A percentile compares a stretch with the other conserved stretches of the same genome.
Evolutionary conservation across 1,140 invertebrate genomes (phyloP).

Genomic region (Phortica variegata): DNA sequence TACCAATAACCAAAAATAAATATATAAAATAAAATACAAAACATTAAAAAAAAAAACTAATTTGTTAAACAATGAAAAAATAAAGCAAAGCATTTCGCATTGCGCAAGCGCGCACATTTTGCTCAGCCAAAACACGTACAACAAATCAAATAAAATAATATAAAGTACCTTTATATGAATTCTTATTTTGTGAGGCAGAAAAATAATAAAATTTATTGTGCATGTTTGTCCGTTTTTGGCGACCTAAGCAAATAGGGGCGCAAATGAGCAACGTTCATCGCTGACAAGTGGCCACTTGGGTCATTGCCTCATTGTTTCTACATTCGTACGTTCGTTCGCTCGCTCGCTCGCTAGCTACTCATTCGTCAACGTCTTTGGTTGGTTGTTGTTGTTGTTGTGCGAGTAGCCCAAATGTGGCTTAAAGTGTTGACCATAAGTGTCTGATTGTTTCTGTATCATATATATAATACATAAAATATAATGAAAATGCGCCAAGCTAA

Average conservation of each 20-base stretch:
- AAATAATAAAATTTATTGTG: conserved; percentile 34
- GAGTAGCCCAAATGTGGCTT: conserved; percentile 50
- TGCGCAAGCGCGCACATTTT: conserved; percentile 25
- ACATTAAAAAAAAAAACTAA: conserved; percentile 8
- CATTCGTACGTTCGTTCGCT: too few relatives aligned
- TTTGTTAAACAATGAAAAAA: too few relatives aligned
- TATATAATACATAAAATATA: conserved; percentile 30
- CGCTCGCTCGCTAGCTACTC: conserved; percentile 17
- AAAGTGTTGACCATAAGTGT: conserved; percentile 56
- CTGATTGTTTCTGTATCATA: conserved; percentile 54
- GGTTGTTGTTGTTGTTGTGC: too few relatives aligned
- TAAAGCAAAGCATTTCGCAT: too few relatives aligned
- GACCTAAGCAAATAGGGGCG: conserved; percentile 49
- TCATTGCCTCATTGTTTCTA: conserved; percentile 44
- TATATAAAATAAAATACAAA: conserved; percentile 20
- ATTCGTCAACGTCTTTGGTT: conserved; percentile 11
- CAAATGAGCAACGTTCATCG: not conserved
- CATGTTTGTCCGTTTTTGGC: conserved; percentile 50
- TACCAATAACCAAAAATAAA: conserved; percentile 40
- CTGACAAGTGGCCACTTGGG: conserved; percentile 26
- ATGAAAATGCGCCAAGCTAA: too few relatives aligned
- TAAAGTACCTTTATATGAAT: not conserved
- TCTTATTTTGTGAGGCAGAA: not conserved
- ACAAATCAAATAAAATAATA: conserved; percentile 49
- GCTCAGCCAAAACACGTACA: conserved; percentile 32